Base-by-base conservation (phyloP, 2,888 invertebrate genomes). In the Drosophila antonietae region DNA sequence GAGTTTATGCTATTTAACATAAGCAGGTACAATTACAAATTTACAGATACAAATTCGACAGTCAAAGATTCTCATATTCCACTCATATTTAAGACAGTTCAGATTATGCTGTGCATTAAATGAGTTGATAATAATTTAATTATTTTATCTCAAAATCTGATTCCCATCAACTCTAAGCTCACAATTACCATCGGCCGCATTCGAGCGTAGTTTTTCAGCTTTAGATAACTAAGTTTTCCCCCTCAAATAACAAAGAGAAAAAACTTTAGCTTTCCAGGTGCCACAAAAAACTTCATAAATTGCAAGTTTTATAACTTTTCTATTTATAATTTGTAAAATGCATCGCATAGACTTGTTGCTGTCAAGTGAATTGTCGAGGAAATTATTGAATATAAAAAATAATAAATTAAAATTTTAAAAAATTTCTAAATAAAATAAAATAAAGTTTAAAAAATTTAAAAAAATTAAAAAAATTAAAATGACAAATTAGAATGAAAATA, bases 181-280 rank as follows among this genome's bases (percentile, higher is more conserved):
- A 18, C 7, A 1, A 15, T 33, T 23, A 39, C n/a, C 15, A 39
- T 66, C 23, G 41, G 4, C 37, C 15, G 44, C 14, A 52, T 31
- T 58, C 18, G 35, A 37, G n/a, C 35, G 18, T 12, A 37, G 46
- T 10, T 33, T 7, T 18, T 15, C 28, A 49, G 35, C 35, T 73
- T 67, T 82, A 57, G 62, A 61, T 53, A 70, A 84, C 82, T 71
- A 78, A 80, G 69, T 85, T 82, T 88, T 57, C 3, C 23, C 41
- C n/a, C 28, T 57, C 12, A 47, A 56, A 56, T 46, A 33, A 23
- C 7, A 44, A 39, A 15, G 8, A 12, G 44, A 20, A 15, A 57
- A 46, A 46, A n/a, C 23, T 60, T 52, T 6, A 12, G 49, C 61
- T 68, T 57, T 44, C n/a, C 44, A 78, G 68, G 67, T 73, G 68